phyloP scores from a whole-genome alignment of 2,113 vertebrate species.

The Chitala chitala region DNA sequence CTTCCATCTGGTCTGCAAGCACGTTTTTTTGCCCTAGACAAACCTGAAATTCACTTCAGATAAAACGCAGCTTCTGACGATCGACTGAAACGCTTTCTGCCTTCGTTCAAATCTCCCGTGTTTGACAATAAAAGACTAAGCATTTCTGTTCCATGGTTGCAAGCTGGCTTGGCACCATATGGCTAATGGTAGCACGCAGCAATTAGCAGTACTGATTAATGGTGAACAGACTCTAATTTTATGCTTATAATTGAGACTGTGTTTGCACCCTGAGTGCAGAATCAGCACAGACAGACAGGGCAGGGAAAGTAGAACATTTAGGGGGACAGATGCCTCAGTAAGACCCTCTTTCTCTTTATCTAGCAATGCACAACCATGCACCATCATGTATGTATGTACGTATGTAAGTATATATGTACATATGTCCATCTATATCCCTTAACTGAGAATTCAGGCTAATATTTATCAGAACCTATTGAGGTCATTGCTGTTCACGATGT shows the following conservation, averaged over 20 bases:
- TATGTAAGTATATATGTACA: background rate
- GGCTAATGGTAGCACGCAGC: constrained; percentile 93
- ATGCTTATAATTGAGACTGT: constrained; percentile 82
- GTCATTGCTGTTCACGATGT: too few relatives aligned
- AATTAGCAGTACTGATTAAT: constrained; percentile 98
- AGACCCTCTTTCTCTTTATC: background rate
- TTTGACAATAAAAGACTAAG: constrained; percentile 42
- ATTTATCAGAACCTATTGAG: background rate
- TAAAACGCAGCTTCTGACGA: constrained; percentile 1
- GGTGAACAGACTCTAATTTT: constrained; percentile 86
- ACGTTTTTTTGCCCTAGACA: background rate
- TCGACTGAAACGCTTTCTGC: constrained; percentile 4
- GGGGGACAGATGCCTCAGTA: background rate
- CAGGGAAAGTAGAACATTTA: background rate
- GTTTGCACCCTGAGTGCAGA: constrained; percentile 79
- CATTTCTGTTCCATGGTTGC: constrained; percentile 75
- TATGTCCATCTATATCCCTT: background rate
- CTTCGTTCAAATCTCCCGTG: constrained; percentile 8
- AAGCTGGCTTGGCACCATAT: constrained; percentile 96
- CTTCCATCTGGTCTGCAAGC: constrained; percentile 1
- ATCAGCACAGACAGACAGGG: constrained; percentile 77
- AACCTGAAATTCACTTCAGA: constrained; percentile 13
- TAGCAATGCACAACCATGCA: background rate
- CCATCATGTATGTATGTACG: too few relatives aligned
- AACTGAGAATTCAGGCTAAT: background rate